Base-by-base conservation (phyloP, 2,888 invertebrate genomes). In the Ochropleura leucogaster region DNA sequence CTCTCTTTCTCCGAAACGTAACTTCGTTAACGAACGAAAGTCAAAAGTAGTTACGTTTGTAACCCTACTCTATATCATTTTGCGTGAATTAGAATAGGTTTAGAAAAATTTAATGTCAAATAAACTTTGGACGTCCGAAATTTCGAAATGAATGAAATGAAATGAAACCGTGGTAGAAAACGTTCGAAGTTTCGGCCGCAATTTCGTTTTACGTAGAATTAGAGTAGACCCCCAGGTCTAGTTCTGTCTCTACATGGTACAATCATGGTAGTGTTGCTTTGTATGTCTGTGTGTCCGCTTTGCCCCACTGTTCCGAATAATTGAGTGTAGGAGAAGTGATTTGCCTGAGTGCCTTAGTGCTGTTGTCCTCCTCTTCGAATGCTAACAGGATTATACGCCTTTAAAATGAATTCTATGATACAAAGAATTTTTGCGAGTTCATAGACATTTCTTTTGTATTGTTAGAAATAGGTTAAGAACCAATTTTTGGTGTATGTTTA, bases 251-350 rank as follows among this genome's bases (percentile, higher is more conserved):
- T 51, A 20, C 14, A 20, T n/a, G 30, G 6, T n/a, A 44, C 4
- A 44, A 51, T 51, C 53, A 12, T 16, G 12, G 18, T 18, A 51
- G 18, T 44, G 7, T 42, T 14, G 2, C 4, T 16, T 14, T 20
- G 53, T 46, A 44, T n/a, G 44, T 12, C 2, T 14, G 49, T 59
- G 42, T 60, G 73, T 30, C 57, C 20, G 6, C 30, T 70, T 18
- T 44, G 60, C 44, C 68, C 49, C 49, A 40, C 74, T 75, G 60
- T 65, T 68, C 79, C 60, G 60, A 55, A 62, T 79, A 80, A 81
- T 79, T 75, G 55, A 80, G 65, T 65, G 10, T 16, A 75, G 53
- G 60, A 65, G 60, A 49, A 68, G 64, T 51, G 68, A 47, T 51
- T 16, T 42, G 79, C 63, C 73, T n/a, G 49, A 49, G 14, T 73